Evolutionary conservation across 1,140 invertebrate genomes (phyloP), one percentile per base, ranked within the genome.

Genomic region (Drosophila trapezifrons): DNA sequence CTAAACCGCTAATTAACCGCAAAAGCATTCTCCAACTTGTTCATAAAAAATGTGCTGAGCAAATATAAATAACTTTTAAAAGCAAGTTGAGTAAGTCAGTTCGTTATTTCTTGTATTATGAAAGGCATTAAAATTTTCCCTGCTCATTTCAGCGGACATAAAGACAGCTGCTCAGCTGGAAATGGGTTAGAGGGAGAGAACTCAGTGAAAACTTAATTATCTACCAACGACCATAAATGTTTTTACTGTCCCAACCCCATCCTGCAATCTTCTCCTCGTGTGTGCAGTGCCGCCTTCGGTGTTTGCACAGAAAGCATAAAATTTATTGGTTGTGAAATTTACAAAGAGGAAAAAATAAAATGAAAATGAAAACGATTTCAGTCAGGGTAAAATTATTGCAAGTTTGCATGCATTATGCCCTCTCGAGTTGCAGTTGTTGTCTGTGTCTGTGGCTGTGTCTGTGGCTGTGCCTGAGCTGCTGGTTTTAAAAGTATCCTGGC

Each of bases 281-380:
- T 37, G 18, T 40, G 51, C 29, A 18, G 49, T 22, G 17, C 13
- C 40, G 45, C 73, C 60, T 54, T 63, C n/a, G 62, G 59, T 58
- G 52, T 59, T 74, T 63, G 51, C 49, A 71, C 17, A 67, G 63
- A 72, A 74, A 72, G 64, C 79, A 82, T 80, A 79, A 87, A 86
- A 87, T 83, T 87, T 86, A 86, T 80, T 80, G 67, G 79, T 81
- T 76, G 83, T 78, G 75, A 86, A 86, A 83, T 89, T 79, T 73
- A 52, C 46, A 72, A 54, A 67, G 70, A 80, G 79, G 13, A 37
- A 70, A 70, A 56, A 71, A 57, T 40, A 49, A 71, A 69, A 69
- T 40, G 42, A 58, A 66, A 60, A 52, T 57, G 73, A 78, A 76
- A 77, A 82, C 55, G 73, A 72, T 69, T 78, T 78, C 65, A 45